A percentile compares a stretch with the other conserved stretches of the same genome.
These are phyloP conservation scores for Choreutis nemorana DNA, from an alignment of 2,888 invertebrate genomes.

Conservation along the genomic window DNA sequence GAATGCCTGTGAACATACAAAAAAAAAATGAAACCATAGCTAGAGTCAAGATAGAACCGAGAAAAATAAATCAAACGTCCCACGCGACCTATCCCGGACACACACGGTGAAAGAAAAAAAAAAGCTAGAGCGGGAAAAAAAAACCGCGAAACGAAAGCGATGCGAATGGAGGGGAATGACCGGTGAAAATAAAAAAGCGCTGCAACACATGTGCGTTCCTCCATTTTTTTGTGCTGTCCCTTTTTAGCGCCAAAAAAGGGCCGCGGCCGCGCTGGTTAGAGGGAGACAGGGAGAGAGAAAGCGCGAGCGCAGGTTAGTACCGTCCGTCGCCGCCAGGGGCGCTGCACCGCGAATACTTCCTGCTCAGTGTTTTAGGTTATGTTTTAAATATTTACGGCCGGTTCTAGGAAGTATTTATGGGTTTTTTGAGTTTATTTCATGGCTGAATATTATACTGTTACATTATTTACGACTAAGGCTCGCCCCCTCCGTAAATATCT, in stretches of 20 bases:
- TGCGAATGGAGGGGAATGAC: constrained; percentile 55
- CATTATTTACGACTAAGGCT: too few species aligned
- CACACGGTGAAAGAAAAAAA: constrained; percentile 39
- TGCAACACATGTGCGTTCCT: constrained; percentile 59
- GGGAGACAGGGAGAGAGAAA: constrained; percentile 48
- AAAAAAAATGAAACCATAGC: too few species aligned
- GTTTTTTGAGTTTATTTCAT: too few species aligned
- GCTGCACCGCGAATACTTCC: constrained; percentile 57
- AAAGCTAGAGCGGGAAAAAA: constrained; percentile 23
- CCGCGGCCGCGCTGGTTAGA: constrained; percentile 21
- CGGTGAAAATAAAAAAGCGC: constrained; percentile 57
- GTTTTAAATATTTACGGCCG: too few species aligned
- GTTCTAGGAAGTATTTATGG: too few species aligned
- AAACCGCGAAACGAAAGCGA: constrained; percentile 24
- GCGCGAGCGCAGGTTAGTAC: constrained; percentile 43
- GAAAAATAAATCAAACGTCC: constrained; percentile 34
- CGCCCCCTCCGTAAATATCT: too few species aligned
- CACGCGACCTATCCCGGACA: constrained; percentile 51
- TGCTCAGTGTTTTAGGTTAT: constrained; percentile 35
- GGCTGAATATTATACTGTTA: too few species aligned
- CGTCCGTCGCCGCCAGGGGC: constrained; percentile 41
- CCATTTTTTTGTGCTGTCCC: constrained; percentile 53
- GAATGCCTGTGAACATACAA: constrained; percentile 10
- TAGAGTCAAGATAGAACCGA: constrained; percentile 5
- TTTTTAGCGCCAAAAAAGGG: constrained; percentile 48